Evolutionary conservation across 2,797 vertebrate genomes (phyloP), one percentile per base, ranked within the genome.

Genomic region (Alcedo atthis): DNA sequence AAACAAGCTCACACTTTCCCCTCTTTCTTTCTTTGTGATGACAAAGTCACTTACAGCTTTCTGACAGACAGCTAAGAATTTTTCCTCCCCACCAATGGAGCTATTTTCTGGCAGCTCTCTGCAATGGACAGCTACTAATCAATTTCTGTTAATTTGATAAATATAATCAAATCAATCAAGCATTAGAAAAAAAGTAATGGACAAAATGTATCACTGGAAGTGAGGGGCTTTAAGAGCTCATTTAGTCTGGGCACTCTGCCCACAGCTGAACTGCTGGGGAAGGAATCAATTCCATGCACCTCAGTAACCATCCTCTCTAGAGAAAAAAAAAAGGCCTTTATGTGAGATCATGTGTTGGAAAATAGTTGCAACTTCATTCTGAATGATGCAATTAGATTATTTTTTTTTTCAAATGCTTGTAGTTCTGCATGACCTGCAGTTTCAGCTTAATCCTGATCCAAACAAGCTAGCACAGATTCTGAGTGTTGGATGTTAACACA

Each of bases 91-190:
- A 81, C 6, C n/a, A 71, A 19, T 9, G 40, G 14, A 78, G 43
- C 22, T 77, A 25, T 42, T 94, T 96, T 94, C 63, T 93, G 73
- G 30, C 68, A 89, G n/a, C 75, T 61, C 35, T 63, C 62, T 87
- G 61, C 91, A 93, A 84, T 15, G 7, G 35, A 95, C 3, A 28
- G 46, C 26, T 92, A 81, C 40, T 87, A 85, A 90, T 81, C 81
- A 67, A 66, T 93, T 84, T 43, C 86, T 86, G 24, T 87, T 94
- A 91, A 94, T 94, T 64, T 90, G 74, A 90, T 63, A 84, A 88
- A 80, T 80, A 77, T 55, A 89, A 95, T 88, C 46, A 84, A 94
- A 89, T 89, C 84, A 96, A 94, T 94, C 70, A 92, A 81, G 48
- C 53, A 76, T 77, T 81, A 16, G 49, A 43, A 77, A 32, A 15